These are phyloP conservation scores for Sapayoa aenigma DNA, from an alignment of 2,113 vertebrate genomes.

Conservation along the genomic window DNA sequence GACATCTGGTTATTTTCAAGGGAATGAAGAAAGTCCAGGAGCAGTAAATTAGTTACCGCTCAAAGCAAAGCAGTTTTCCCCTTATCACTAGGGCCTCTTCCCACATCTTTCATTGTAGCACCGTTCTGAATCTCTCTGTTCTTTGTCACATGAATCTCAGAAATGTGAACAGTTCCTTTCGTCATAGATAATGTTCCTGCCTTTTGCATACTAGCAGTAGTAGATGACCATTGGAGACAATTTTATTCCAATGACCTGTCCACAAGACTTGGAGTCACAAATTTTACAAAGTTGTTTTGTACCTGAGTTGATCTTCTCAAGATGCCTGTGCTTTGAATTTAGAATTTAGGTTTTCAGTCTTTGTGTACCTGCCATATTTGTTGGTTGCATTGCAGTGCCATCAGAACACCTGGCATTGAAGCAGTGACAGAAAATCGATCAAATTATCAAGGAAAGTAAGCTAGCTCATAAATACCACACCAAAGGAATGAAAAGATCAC, in stretches of 20 bases:
- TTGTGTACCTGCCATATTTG: not conserved
- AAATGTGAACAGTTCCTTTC: not conserved
- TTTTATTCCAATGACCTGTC: not conserved
- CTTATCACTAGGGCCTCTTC: not conserved
- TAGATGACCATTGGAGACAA: not conserved
- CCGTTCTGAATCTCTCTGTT: not conserved
- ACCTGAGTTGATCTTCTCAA: not conserved
- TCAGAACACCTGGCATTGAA: not conserved
- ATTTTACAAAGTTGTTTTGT: not conserved
- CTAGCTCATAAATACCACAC: not conserved
- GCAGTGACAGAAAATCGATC: not conserved
- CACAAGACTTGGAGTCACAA: not conserved
- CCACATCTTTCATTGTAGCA: not conserved
- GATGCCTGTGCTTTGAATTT: not conserved
- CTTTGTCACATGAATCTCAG: not conserved
- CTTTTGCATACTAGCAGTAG: not conserved
- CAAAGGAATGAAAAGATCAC: not conserved
- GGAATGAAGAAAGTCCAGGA: not conserved
- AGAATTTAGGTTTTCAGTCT: not conserved
- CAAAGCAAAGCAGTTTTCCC: not conserved
- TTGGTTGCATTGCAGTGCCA: not conserved
- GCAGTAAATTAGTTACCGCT: not conserved
- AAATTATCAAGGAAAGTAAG: not conserved
- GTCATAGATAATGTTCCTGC: not conserved
- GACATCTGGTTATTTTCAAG: not conserved